phyloP scores from a whole-genome alignment of 2,888 invertebrate genomes.

The Protodeltote pygarga region DNA sequence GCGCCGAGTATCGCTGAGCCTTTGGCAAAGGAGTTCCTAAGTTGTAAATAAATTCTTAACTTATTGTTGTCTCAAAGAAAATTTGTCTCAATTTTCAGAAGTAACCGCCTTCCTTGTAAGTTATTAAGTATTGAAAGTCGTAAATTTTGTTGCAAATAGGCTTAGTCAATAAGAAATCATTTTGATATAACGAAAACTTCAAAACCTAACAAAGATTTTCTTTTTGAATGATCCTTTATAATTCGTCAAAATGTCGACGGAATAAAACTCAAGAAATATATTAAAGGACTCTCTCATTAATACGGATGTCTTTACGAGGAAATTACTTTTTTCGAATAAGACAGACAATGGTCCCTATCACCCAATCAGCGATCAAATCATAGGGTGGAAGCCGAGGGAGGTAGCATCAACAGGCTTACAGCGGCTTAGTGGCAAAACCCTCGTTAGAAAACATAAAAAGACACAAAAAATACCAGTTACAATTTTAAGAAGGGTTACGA shows the following conservation, averaged over 20 bases:
- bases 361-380: slow-evolving; percentile 44
- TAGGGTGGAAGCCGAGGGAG: neutral
- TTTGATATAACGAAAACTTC: slow-evolving; percentile 11
- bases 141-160: too few relatives aligned
- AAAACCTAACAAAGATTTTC: too few relatives aligned
- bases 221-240: slow-evolving; percentile 3
- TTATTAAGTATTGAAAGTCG: slow-evolving; percentile 20
- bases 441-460: slow-evolving; percentile 47
- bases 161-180: slow-evolving; percentile 2
- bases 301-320: slow-evolving; percentile 22
- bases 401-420: slow-evolving; percentile 46
- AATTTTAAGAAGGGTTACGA: slow-evolving; percentile 11
- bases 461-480: slow-evolving; percentile 31
- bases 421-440: slow-evolving; percentile 42
- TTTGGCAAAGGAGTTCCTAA: slow-evolving; percentile 12
- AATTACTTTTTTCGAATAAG: slow-evolving; percentile 35
- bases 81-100: slow-evolving; percentile 10
- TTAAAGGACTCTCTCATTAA: slow-evolving; percentile 18
- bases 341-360: slow-evolving; percentile 44
- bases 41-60: slow-evolving; percentile 39
- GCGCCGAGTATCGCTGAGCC: slow-evolving; percentile 33
- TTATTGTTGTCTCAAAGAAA: slow-evolving; percentile 29
- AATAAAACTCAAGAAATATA: slow-evolving; percentile 18
- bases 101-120: slow-evolving; percentile 13
- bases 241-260: slow-evolving; percentile 4